These are phyloP conservation scores for Aramus guarauna DNA, from an alignment of 2,113 vertebrate species.

Conservation along the genomic window DNA sequence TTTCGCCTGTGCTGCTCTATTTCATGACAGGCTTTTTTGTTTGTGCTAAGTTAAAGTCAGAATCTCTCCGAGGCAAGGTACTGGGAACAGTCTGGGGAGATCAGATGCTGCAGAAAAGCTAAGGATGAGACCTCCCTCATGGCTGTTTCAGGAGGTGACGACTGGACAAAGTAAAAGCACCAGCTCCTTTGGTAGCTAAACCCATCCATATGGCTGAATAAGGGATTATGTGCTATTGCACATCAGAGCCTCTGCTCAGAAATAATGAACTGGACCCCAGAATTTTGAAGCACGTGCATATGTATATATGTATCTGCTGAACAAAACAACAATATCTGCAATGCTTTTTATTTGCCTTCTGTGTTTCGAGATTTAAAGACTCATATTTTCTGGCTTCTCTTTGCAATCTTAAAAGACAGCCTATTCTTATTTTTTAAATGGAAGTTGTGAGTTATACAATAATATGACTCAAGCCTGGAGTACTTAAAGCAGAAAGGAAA, in stretches of 20 bases:
- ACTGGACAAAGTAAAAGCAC: neutral
- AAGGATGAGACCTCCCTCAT: neutral
- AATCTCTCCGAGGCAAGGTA: neutral
- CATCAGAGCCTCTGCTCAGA: constrained; percentile 11
- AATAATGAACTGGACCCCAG: neutral
- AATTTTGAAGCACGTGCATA: neutral
- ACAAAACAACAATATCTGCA: constrained; percentile 28
- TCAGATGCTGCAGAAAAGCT: neutral
- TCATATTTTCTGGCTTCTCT: constrained; percentile 11
- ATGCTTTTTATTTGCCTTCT: constrained; percentile 42
- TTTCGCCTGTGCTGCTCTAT: neutral
- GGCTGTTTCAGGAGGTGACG: neutral
- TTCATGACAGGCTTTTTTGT: neutral
- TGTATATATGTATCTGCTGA: constrained; percentile 48
- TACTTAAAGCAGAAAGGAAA: neutral
- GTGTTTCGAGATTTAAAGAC: constrained; percentile 28
- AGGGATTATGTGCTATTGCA: neutral
- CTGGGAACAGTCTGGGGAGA: neutral
- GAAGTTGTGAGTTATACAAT: constrained; percentile 40
- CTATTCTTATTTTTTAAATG: constrained; percentile 32
- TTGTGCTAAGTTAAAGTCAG: neutral
- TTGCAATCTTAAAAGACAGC: neutral
- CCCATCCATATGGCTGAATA: neutral
- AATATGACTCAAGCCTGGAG: constrained; percentile 16
- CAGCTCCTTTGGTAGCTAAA: neutral